Evolutionary conservation across 23 tunicate genomes (phyloP), one percentile per base, ranked within the genome.

Genomic region (Oikopleura albicans): DNA sequence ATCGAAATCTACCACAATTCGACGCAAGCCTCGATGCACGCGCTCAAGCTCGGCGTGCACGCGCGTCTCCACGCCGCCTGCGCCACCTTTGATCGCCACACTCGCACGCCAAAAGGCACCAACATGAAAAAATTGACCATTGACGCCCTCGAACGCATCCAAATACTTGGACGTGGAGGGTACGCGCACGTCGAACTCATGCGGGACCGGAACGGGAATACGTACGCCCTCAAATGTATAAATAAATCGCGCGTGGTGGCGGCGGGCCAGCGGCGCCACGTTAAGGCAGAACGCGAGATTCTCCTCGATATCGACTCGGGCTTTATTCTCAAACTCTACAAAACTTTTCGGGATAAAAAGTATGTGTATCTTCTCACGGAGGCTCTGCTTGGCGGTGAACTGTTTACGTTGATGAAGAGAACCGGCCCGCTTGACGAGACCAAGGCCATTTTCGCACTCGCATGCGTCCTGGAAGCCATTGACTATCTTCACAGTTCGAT

Each of bases 281-380:
- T 71, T 4, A 71, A 71, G 37, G 79, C 79, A 12, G 79, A 71
- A 71, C 33, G 79, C 36, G 79, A 71, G 31, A 71, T 71, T 71
- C 37, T 71, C 36, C 79, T 71, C 35, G 27, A 16, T 16, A 71
- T 71, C 37, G 79, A 71, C 37, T 71, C 79, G 33, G 4, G 34
- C 79, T 71, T 71, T 29, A 71, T 71, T 29, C 79, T 71, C 37
- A 71, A 71, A 37, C 79, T 71, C 2, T 71, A 22, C 37, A 71
- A 71, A 37, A 93, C 98, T 0, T 93, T 75, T 84, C 88, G 88
- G 76, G 98, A 93, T 66, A 87, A 90, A 1, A 29, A 38, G 29
- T 75, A 66, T n/a, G 83, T 93, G 39, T 93, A 93, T 83, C 83
- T 93, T 86, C 85, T 93, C n/a, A 93, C 91, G 91, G 98, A 93